Base-by-base conservation (phyloP, 1,140 invertebrate species). In the Temnothorax nylanderi region DNA sequence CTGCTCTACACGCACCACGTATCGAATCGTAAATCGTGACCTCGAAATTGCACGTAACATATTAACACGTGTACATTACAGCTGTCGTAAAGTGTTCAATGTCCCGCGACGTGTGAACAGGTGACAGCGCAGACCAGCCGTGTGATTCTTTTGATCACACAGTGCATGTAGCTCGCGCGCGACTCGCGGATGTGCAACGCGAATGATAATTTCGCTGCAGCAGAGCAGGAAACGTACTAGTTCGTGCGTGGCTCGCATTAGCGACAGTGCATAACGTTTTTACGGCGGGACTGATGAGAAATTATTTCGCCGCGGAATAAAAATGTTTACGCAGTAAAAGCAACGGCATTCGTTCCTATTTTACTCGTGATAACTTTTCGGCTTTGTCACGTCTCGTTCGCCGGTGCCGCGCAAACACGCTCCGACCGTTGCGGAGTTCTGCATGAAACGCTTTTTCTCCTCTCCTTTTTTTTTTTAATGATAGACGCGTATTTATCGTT, bases 311-410 rank as follows among this genome's bases (percentile, higher is more conserved):
- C 41, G 69, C 3, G 44, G 41, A 60, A 75, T 84, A 64, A 75
- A 84, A 84, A 62, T 84, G 56, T 74, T 74, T 82, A 60, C 37
- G 41, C 69, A 26, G 44, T 60, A 62, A 84, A 84, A 44, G 80
- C 26, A 60, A 58, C 80, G 54, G 69, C 37, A n/a, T 69, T 54
- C 47, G 64, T 56, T n/a, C 32, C 54, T 49, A 74, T 82, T 72
- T 60, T 54, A 56, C 26, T n/a, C 32, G 16, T 32, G 80, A 75
- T 74, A 84, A 84, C 67, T 84, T 74, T 84, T 84, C 69, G 69
- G 26, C 54, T 84, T 75, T 84, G 54, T 74, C 69, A 58, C 54
- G n/a, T 84, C 58, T 75, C 41, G 69, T 60, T 84, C 41, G 47
- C 51, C 37, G 11, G 34, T 44, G 51, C 1, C 49, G 64, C 21